These are phyloP conservation scores for Drosophila pruinosa DNA, from an alignment of 1,140 invertebrate genomes.

Conservation along the genomic window DNA sequence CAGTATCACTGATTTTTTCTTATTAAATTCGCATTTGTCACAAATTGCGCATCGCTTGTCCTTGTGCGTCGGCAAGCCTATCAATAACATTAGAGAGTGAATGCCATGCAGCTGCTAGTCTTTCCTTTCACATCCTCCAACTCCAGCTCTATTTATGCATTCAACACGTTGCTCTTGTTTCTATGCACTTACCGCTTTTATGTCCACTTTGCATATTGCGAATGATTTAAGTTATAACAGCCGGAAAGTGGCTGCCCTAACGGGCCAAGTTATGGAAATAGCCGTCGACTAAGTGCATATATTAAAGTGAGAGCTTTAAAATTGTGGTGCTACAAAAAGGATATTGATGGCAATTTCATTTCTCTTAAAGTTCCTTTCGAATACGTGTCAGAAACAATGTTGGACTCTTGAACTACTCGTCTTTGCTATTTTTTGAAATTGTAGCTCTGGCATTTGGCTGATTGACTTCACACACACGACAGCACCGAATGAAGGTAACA, in stretches of 20 bases:
- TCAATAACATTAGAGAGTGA: constrained; percentile 10
- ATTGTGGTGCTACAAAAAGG: neutral
- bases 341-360: neutral
- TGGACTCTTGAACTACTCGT: neutral
- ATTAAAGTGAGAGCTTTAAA: neutral
- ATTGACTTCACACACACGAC: constrained; percentile 44
- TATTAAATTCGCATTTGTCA: constrained; percentile 41
- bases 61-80: neutral
- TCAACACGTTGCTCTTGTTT: neutral
- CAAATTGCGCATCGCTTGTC: constrained; percentile 7
- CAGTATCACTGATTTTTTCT: constrained; percentile 28
- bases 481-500: constrained; percentile 27
- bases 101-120: constrained; percentile 5
- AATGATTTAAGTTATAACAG: constrained; percentile 17
- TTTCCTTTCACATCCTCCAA: neutral
- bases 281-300: neutral
- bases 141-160: neutral
- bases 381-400: neutral
- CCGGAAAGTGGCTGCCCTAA: constrained; percentile 13
- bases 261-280: neutral
- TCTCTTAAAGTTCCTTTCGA: neutral
- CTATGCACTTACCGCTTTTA: neutral
- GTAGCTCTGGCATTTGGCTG: constrained; percentile 15
- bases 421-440: neutral
- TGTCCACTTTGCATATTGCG: constrained; percentile 25